These are phyloP conservation scores for Drosophila sp. DNA, from an alignment of 1,140 invertebrate species.

Conservation along the genomic window DNA sequence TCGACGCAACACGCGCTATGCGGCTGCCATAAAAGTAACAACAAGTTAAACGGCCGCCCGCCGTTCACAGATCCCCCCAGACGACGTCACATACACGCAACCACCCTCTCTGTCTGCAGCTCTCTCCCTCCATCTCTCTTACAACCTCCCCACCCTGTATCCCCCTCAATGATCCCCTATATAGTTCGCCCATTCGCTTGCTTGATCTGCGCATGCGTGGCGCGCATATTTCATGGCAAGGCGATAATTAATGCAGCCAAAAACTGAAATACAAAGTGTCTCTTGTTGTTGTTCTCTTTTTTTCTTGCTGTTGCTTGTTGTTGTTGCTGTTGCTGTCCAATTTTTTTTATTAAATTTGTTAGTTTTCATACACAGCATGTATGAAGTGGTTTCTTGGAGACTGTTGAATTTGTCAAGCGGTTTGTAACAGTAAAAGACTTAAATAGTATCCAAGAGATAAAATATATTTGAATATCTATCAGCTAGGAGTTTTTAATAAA, in stretches of 20 bases:
- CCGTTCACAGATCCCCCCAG: slow-evolving; percentile 16
- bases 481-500: no score
- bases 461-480: no score
- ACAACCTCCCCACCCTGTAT: slow-evolving; percentile 1
- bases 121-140: slow-evolving; percentile 4
- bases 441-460: no score
- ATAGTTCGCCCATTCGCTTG: neutral
- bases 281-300: slow-evolving; percentile 34
- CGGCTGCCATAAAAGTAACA: slow-evolving; percentile 47
- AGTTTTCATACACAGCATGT: slow-evolving; percentile 50
- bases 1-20: slow-evolving; percentile 42
- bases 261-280: slow-evolving; percentile 49
- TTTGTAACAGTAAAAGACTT: neutral
- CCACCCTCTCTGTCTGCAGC: no score
- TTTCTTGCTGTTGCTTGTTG: slow-evolving; percentile 20
- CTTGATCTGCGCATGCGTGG: slow-evolving; percentile 73
- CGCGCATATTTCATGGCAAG: slow-evolving; percentile 82
- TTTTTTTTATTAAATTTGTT: slow-evolving; percentile 74
- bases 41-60: slow-evolving; percentile 33
- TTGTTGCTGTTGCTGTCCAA: slow-evolving; percentile 47
- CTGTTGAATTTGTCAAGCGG: neutral
- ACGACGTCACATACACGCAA: slow-evolving; percentile 15
- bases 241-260: slow-evolving; percentile 83
- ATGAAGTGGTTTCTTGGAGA: slow-evolving; percentile 38
- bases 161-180: neutral